Percentiles rank a stretch among this genome's conserved stretches.
Conservation (phyloP, 1,140 invertebrate species). For the Lepidotrigona ventralis region DNA sequence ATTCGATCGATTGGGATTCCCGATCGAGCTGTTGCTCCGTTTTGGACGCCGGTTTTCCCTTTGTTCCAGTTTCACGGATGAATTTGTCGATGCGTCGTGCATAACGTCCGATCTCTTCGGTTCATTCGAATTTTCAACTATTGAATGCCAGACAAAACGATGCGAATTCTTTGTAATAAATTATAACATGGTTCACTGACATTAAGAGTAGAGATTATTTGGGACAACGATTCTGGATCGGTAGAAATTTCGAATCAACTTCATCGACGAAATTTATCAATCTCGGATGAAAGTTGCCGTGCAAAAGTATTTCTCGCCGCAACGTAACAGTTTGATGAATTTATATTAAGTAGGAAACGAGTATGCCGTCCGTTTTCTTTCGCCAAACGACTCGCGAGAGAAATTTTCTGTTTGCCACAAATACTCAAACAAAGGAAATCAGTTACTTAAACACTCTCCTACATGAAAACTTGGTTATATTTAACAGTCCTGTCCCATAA, state of each 20-base stretch:
- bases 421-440: background rate
- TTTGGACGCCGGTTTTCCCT: conserved; percentile 27
- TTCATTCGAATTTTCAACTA: too few species aligned
- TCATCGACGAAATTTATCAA: too few species aligned
- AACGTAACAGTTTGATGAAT: background rate
- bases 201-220: background rate
- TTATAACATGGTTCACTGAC: background rate
- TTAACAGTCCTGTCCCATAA: background rate
- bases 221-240: background rate
- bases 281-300: too few species aligned
- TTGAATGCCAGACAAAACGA: background rate
- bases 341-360: background rate
- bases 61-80: conserved; percentile 57
- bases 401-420: conserved; percentile 30
- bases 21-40: background rate
- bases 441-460: conserved; percentile 19
- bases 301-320: background rate
- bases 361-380: background rate
- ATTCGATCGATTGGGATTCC: conserved; percentile 59
- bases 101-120: too few species aligned
- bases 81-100: conserved; percentile 7
- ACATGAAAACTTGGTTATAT: background rate
- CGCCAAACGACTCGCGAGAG: background rate
- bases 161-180: too few species aligned
- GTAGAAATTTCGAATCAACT: background rate